Evolutionary conservation across 2,113 vertebrate species (phyloP).

Genomic region (Sterrhoptilus dennistouni): DNA sequence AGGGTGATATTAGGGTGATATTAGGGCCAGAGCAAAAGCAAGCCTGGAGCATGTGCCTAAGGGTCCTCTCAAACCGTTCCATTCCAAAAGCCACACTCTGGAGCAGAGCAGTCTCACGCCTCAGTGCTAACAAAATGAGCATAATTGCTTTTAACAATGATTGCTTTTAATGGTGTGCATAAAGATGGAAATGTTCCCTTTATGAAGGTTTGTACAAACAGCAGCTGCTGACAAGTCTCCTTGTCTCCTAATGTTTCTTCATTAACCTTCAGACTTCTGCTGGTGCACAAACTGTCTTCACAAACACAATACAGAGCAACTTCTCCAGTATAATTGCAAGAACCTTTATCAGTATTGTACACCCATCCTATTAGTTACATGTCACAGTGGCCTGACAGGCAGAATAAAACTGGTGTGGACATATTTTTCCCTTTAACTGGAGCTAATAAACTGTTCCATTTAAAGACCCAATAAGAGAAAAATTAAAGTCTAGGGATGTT

Average conservation of each 20-base stretch:
- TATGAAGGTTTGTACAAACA: background rate
- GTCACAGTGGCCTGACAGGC: constrained; percentile 73
- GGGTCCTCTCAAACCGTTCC: background rate
- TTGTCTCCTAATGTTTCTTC: background rate
- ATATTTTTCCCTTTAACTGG: background rate
- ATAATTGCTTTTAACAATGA: background rate
- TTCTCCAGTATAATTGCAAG: constrained; percentile 73
- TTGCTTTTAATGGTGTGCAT: background rate
- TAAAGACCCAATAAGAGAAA: background rate
- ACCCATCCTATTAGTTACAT: constrained; percentile 79
- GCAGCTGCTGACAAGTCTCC: background rate
- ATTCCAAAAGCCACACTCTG: background rate
- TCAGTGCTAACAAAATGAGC: background rate
- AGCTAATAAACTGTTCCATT: background rate
- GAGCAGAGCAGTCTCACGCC: background rate
- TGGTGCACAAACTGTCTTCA: constrained; percentile 75
- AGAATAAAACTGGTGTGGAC: constrained; percentile 77
- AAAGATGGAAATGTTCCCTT: background rate
- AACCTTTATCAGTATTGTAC: constrained; percentile 78
- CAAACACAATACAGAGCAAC: constrained; percentile 78
- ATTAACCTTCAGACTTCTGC: constrained; percentile 68
- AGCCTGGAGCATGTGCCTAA: background rate
- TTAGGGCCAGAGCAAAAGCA: background rate
- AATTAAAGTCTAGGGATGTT: background rate
- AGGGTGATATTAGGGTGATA: background rate